phyloP scores from a whole-genome alignment of 1,140 invertebrate species.

The Drosophila tristis region DNA sequence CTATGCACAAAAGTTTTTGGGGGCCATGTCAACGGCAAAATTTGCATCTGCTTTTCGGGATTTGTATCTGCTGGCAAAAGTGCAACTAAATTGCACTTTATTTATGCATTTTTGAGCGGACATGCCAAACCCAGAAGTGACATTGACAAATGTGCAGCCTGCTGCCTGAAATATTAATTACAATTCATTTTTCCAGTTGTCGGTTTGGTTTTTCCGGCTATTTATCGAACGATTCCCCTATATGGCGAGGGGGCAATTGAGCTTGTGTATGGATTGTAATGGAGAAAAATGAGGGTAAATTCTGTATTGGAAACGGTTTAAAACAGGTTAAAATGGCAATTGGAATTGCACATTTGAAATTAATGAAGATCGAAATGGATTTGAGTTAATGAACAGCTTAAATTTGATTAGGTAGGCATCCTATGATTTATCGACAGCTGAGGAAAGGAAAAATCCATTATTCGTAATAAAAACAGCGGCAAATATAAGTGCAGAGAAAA shows the following conservation, averaged over 20 bases:
- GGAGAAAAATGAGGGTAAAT: neutral
- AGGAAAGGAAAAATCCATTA: too few species aligned
- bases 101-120: constrained; percentile 46
- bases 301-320: too few species aligned
- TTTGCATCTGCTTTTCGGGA: constrained; percentile 18
- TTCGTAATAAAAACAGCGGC: neutral
- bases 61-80: too few species aligned
- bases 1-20: constrained; percentile 46
- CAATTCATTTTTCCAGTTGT: constrained; percentile 25
- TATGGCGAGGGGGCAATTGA: neutral
- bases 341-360: too few species aligned
- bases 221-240: constrained; percentile 1
- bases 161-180: constrained; percentile 38
- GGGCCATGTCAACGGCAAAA: constrained; percentile 27
- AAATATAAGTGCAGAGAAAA: constrained; percentile 2
- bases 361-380: too few species aligned
- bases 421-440: too few species aligned
- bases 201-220: constrained; percentile 1
- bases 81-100: constrained; percentile 51
- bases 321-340: too few species aligned
- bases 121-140: constrained; percentile 15
- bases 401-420: too few species aligned
- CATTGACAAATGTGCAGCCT: constrained; percentile 29
- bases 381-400: too few species aligned
- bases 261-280: neutral